Evolutionary conservation across 53 echinoderm and acorn worm species (phyloP).

Genomic region (Hippasteria phrygiana): DNA sequence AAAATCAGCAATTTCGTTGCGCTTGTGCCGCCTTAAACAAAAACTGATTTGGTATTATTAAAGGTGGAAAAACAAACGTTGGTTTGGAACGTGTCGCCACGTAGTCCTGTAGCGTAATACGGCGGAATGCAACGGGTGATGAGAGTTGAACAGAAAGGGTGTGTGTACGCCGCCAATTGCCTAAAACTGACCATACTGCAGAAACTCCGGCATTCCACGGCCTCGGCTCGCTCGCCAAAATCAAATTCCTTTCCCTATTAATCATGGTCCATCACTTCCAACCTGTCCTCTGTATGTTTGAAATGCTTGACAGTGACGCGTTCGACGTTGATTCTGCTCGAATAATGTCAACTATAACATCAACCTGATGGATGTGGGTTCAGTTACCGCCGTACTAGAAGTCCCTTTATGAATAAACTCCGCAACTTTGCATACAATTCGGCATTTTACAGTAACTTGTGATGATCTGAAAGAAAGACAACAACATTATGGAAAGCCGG

Average conservation of each 20-base stretch:
- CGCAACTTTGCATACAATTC: no score
- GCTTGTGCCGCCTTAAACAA: neutral
- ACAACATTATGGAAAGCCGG: no score
- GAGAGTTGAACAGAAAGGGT: neutral
- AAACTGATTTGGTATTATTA: neutral
- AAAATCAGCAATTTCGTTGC: slow-evolving; percentile 19
- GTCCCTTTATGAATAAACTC: no score
- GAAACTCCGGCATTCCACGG: neutral
- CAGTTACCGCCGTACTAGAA: no score
- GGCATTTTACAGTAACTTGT: no score
- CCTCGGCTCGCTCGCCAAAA: neutral
- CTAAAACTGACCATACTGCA: slow-evolving; percentile 3
- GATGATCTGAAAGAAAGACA: no score
- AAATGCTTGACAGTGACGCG: neutral
- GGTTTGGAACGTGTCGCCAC: slow-evolving; percentile 20
- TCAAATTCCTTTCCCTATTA: slow-evolving; percentile 2
- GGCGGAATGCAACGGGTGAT: slow-evolving; percentile 3
- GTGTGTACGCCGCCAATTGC: neutral
- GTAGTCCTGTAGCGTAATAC: slow-evolving; percentile 34
- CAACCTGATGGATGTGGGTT: neutral
- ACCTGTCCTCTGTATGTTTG: neutral
- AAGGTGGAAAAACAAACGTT: neutral
- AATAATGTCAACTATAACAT: neutral
- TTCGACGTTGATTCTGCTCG: neutral
- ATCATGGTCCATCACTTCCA: slow-evolving; percentile 8